phyloP scores from a whole-genome alignment of 1,140 invertebrate genomes.

The silkworm (Bombyx mori) region DNA sequence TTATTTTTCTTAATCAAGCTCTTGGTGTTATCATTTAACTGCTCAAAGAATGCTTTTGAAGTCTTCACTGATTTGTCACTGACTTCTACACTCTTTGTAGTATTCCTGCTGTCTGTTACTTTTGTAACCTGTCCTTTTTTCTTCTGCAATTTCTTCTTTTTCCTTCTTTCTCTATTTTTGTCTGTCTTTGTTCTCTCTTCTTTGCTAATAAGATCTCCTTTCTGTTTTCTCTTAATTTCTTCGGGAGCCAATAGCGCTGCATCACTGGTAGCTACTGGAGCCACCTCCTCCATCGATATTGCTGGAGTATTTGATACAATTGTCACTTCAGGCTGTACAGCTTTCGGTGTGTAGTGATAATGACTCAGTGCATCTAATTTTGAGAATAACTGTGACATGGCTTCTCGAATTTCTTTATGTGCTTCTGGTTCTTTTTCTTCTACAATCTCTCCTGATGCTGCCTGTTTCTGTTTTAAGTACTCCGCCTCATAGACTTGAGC shows the following conservation, averaged over 20 bases:
- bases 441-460: conserved; percentile 75
- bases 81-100: conserved; percentile 64
- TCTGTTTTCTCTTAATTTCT: conserved; percentile 89
- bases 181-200: conserved; percentile 88
- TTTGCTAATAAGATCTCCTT: conserved; percentile 84
- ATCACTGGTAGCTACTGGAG: conserved; percentile 88
- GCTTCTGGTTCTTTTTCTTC: conserved; percentile 79
- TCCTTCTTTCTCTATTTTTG: conserved; percentile 88
- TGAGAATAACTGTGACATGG: conserved; percentile 85
- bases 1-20: conserved; percentile 56
- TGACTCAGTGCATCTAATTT: conserved; percentile 95
- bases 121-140: conserved; percentile 72
- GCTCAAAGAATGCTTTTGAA: conserved; percentile 86
- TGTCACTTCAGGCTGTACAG: conserved; percentile 87
- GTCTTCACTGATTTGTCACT: conserved; percentile 77
- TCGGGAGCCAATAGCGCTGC: conserved; percentile 92
- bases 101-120: conserved; percentile 76
- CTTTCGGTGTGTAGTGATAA: conserved; percentile 94
- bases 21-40: conserved; percentile 82
- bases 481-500: conserved; percentile 97
- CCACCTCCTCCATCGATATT: conserved; percentile 96
- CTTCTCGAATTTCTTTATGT: conserved; percentile 82
- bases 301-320: conserved; percentile 93
- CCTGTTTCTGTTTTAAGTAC: conserved; percentile 86
- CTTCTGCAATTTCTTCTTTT: conserved; percentile 86